Evolutionary conservation across 2,113 vertebrate genomes (phyloP).

Genomic region (Dipodomys merriami): DNA sequence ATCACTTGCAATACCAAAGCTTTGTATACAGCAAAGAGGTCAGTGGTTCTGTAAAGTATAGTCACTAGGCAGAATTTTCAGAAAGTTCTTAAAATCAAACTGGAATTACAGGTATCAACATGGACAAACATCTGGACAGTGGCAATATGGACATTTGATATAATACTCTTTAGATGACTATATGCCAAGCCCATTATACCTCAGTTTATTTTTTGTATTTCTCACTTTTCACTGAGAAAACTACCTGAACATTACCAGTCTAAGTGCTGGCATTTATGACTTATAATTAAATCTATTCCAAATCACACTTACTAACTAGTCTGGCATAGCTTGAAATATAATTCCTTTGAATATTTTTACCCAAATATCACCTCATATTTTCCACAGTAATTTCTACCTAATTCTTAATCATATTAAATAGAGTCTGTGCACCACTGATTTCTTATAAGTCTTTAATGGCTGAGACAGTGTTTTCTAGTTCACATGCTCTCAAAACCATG

Average conservation of each 20-base stretch:
- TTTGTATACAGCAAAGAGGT: background rate
- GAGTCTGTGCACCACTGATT: background rate
- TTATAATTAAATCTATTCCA: slow-evolving; percentile 23
- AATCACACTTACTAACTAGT: background rate
- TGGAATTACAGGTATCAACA: background rate
- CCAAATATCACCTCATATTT: background rate
- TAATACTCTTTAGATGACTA: background rate
- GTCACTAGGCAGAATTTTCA: background rate
- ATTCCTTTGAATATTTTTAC: slow-evolving; percentile 1
- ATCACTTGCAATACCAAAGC: background rate
- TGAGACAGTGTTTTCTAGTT: background rate
- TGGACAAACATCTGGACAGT: background rate
- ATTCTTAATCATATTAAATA: slow-evolving; percentile 47
- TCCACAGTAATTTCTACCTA: background rate
- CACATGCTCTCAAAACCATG: background rate
- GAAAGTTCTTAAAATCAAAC: slow-evolving; percentile 16
- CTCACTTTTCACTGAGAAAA: slow-evolving; percentile 37
- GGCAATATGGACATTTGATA: background rate
- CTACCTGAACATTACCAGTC: background rate
- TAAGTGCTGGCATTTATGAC: background rate
- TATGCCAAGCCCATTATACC: background rate
- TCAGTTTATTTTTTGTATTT: background rate
- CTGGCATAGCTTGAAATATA: background rate
- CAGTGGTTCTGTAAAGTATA: background rate
- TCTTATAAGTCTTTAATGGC: background rate